phyloP scores from a whole-genome alignment of 1,140 invertebrate species.

The Hormaphis cornu region DNA sequence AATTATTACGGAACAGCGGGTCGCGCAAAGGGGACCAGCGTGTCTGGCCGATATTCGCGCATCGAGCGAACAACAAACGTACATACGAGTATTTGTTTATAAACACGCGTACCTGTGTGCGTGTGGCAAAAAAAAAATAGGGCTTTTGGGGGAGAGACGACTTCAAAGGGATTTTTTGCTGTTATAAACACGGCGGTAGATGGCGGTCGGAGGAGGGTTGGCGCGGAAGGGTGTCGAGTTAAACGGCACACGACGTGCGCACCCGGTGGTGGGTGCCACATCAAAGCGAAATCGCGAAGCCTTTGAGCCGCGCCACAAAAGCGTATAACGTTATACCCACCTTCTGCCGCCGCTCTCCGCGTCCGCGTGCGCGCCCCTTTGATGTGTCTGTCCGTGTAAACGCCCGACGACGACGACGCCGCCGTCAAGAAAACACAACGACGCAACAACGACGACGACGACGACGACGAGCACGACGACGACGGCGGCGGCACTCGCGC shows the following conservation, averaged over 20 bases:
- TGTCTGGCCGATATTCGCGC: slow-evolving; percentile 11
- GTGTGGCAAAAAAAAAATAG: background rate
- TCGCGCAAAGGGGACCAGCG: background rate
- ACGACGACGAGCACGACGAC: too few relatives aligned
- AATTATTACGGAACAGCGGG: slow-evolving; percentile 15
- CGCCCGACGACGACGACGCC: too few relatives aligned
- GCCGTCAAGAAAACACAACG: too few relatives aligned
- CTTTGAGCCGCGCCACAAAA: background rate
- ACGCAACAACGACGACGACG: too few relatives aligned
- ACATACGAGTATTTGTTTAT: background rate
- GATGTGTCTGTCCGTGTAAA: slow-evolving; percentile 1
- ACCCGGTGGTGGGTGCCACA: too few relatives aligned
- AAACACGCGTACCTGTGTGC: background rate
- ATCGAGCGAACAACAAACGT: background rate
- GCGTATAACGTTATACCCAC: slow-evolving; percentile 23
- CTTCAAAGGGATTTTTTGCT: slow-evolving; percentile 30
- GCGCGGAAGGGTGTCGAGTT: slow-evolving; percentile 17
- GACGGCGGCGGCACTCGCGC: slow-evolving; percentile 9
- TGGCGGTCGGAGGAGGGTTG: background rate
- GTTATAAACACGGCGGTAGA: slow-evolving; percentile 20
- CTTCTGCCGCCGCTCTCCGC: too few relatives aligned
- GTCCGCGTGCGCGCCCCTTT: too few relatives aligned
- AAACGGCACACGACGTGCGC: slow-evolving; percentile 24
- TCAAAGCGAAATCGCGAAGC: slow-evolving; percentile 23
- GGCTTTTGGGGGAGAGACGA: slow-evolving; percentile 14